These are phyloP conservation scores for Luehdorfia chinensis DNA, from an alignment of 1,140 invertebrate genomes.

Conservation along the genomic window DNA sequence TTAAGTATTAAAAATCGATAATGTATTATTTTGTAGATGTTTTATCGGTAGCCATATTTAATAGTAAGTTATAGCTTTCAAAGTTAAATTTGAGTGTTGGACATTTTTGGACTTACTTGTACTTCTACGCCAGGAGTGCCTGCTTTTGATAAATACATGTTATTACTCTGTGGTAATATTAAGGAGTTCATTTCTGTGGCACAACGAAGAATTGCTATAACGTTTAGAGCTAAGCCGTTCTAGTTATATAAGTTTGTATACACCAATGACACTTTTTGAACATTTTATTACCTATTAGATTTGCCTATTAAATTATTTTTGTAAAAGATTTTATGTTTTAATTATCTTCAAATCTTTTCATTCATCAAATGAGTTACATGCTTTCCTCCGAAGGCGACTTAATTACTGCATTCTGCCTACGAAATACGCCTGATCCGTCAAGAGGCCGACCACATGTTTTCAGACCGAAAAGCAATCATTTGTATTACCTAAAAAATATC, in stretches of 20 bases:
- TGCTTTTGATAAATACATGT: conserved; percentile 39
- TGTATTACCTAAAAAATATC: too few relatives aligned
- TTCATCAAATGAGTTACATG: too few relatives aligned
- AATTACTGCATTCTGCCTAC: too few relatives aligned
- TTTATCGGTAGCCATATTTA: conserved; percentile 16
- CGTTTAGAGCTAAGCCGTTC: conserved; percentile 51
- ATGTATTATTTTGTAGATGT: conserved; percentile 14
- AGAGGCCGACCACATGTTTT: too few relatives aligned
- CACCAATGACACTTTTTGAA: conserved; percentile 75
- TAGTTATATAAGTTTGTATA: conserved; percentile 62
- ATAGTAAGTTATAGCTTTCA: conserved; percentile 3
- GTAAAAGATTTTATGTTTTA: conserved; percentile 48
- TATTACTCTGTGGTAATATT: conserved; percentile 15
- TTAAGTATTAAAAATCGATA: conserved; percentile 8
- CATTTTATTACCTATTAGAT: conserved; percentile 65
- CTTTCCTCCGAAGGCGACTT: too few relatives aligned
- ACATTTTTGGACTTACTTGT: conserved; percentile 14
- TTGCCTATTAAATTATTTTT: conserved; percentile 77
- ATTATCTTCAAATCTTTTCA: too few relatives aligned
- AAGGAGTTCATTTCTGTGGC: conserved; percentile 22
- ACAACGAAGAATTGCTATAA: conserved; percentile 61
- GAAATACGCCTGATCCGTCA: too few relatives aligned
- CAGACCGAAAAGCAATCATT: too few relatives aligned
- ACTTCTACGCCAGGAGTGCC: conserved; percentile 58
- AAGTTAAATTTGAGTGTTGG: conserved; percentile 3